Base-by-base conservation (phyloP, 2,888 invertebrate species). In the Brachypterus glaber region DNA sequence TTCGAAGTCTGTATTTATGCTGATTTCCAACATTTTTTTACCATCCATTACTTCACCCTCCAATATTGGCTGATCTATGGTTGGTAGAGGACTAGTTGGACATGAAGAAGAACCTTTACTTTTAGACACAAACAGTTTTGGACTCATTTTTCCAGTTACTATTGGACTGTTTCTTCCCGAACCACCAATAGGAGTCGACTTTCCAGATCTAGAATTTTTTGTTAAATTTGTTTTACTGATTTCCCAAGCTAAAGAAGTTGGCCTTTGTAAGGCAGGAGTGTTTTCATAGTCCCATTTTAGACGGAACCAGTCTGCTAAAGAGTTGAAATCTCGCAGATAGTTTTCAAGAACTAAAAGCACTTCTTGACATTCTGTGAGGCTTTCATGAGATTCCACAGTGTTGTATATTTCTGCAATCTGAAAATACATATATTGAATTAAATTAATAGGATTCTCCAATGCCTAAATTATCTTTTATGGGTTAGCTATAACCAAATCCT, bases 351-450 rank as follows among this genome's bases (percentile, higher is more conserved):
- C 92, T 59, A 96, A 71, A 45, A 95, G 86, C 1, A 91, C 92
- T 72, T 97, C 96, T 76, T 95, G 83, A 69, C 95, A 95, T 66
- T 95, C 93, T 1, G 85, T 82, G 49, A 90, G 76, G 63, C 88
- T 93, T 60, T 93, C 92, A 64, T 95, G 93, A 43, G 84, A 80
- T 64, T 95, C 92, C 41, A 96, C 96, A 0, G 93, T 93, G 61
- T 87, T 88, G 64, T 96, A 96, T 46, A 97, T 90, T 65, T 92
- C 92, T 51, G 92, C 91, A 30, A 92, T 67, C 76, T 76, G 59
- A 24, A 60, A 58, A n/a, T n/a, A n/a, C n/a, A n/a, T n/a, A n/a
- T n/a, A n/a, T n/a, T n/a, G n/a, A n/a, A n/a, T n/a, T n/a, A n/a
- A n/a, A n/a, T n/a, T n/a, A n/a, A n/a, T n/a, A n/a, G n/a, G n/a